Base-by-base conservation (phyloP, 2,113 vertebrate species). In the Leptobrachium ailaonicum region DNA sequence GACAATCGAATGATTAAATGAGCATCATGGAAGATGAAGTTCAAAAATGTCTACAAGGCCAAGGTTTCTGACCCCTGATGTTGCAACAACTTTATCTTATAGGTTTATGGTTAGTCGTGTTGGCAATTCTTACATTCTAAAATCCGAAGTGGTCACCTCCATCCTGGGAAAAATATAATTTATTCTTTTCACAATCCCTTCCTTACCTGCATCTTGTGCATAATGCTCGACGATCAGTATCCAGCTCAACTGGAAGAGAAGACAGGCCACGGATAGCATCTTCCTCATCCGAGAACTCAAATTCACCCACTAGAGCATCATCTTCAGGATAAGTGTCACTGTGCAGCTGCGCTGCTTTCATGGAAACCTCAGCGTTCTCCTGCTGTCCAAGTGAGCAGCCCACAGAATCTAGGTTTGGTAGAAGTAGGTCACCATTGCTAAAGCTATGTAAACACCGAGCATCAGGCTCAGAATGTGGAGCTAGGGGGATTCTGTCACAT, bases 121-220 rank as follows among this genome's bases (percentile, higher is more conserved):
- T 32, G 20, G 20, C 20, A 32, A 32, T 32, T 32, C 20, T 32
- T 32, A 32, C 20, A 32, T 32, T 32, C 20, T 32, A 32, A 32
- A 32, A 32, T 32, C 20, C 20, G 1, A 32, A 32, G 20, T 32
- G 20, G 20, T 32, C 20, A 32, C 20, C 20, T 32, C 20, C 20
- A 32, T 32, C 20, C 20, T 32, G 20, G 20, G 20, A 32, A 32
- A 32, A 32, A 32, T 32, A 32, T 32, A 32, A 32, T 32, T 32
- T 32, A 32, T 32, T 32, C 20, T 32, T 32, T 32, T 32, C 20
- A 50, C 47, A 50, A 58, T 5, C 6, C 13, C 6, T 3, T n/a
- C 20, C 69, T 73, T 32, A 80, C 77, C 77, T 80, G 60, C 77
- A 80, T n/a, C 63, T 62, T 40, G 70, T 7, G 54, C 77, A 80